phyloP scores from a whole-genome alignment of 2,797 vertebrate genomes.

The Fundulus diaphanus region DNA sequence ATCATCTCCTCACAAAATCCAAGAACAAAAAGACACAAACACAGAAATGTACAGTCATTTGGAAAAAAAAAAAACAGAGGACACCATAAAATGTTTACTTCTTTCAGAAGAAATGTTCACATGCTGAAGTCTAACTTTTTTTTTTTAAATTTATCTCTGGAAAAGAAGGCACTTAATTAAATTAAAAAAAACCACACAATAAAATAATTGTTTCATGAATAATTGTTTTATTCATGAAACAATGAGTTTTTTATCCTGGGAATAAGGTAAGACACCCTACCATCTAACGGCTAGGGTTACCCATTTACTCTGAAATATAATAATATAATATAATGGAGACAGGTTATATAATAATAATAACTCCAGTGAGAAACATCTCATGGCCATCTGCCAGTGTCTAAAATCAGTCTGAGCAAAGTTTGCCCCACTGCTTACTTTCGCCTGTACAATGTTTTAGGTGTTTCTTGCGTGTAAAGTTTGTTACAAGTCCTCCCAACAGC shows the following conservation, averaged over 20 bases:
- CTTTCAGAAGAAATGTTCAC: background rate
- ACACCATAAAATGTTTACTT: background rate
- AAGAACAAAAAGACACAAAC: background rate
- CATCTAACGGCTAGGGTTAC: too few relatives aligned
- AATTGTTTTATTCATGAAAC: background rate
- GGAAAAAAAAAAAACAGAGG: background rate
- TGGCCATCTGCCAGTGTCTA: too few relatives aligned
- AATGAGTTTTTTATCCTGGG: background rate
- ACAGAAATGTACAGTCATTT: constrained; percentile 2
- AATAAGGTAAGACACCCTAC: background rate
- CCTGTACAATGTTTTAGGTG: background rate
- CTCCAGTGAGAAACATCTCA: too few relatives aligned
- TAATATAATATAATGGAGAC: too few relatives aligned
- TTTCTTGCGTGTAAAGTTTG: background rate
- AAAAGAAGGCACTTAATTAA: background rate
- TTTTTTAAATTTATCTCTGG: background rate
- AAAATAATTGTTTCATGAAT: too few relatives aligned
- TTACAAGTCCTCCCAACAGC: background rate
- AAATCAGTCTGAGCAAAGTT: too few relatives aligned
- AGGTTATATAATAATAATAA: too few relatives aligned
- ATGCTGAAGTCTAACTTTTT: background rate
- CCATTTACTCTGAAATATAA: too few relatives aligned
- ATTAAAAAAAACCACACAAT: too few relatives aligned
- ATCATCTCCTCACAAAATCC: constrained; percentile 52
- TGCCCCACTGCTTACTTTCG: too few relatives aligned